These are phyloP conservation scores for Mellivora capensis DNA, from an alignment of 2,113 vertebrate genomes.

Conservation along the genomic window DNA sequence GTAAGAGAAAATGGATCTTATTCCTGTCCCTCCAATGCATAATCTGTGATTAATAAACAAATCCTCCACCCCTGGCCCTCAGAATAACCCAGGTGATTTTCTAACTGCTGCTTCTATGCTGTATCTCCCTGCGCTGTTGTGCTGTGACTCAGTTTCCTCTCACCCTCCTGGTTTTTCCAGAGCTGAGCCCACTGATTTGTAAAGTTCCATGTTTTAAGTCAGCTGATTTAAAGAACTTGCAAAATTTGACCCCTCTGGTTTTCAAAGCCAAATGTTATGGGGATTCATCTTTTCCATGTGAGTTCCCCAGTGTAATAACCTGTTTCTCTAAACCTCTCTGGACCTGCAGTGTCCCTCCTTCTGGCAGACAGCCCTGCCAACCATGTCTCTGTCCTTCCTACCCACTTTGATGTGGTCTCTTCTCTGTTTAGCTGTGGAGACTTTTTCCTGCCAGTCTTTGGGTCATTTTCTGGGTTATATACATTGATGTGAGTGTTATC, in stretches of 20 bases:
- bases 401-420: neutral
- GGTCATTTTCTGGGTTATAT: neutral
- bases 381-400: neutral
- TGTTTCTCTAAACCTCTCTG: neutral
- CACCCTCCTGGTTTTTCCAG: neutral
- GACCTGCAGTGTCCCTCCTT: neutral
- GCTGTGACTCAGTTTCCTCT: neutral
- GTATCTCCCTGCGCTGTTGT: neutral
- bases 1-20: conserved; percentile 4
- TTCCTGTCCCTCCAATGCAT: neutral
- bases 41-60: neutral
- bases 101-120: neutral
- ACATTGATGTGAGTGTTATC: neutral
- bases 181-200: neutral
- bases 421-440: neutral
- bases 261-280: neutral
- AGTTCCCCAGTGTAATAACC: neutral
- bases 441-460: neutral
- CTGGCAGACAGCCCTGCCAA: neutral
- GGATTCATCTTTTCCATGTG: neutral
- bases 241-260: neutral
- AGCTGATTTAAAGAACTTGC: neutral
- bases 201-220: neutral
- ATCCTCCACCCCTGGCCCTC: neutral
- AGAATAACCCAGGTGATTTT: neutral